Evolutionary conservation across 2,888 invertebrate genomes (phyloP), one percentile per base, ranked within the genome.

Genomic region (Isoperla grammatica): DNA sequence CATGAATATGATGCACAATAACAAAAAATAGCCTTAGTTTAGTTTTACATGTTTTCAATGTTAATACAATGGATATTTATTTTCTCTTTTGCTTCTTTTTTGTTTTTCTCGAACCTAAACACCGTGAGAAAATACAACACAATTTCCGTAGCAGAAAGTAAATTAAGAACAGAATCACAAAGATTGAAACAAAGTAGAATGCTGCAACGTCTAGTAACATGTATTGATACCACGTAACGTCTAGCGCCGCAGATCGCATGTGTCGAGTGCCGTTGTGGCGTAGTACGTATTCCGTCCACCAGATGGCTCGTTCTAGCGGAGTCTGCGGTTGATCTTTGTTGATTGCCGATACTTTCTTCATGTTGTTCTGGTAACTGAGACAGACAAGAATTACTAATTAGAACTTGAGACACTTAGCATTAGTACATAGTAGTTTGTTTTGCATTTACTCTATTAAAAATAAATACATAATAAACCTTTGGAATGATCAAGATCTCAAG

Each of bases 221-320:
- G 50, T 61, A 63, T 59, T 67, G 60, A 40, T 60, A 61, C 62
- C 65, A 64, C 13, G 60, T 19, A 20, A 68, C 63, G n/a, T 66
- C 49, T 8, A 57, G 35, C 2, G 63, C 64, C 1, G 62, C 64
- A 0, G 65, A 58, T 12, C 61, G 61, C 12, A 67, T 59, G 43
- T 67, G 68, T 8, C 63, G 61, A 3, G 70, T 71, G 4, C 58
- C 61, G 6, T 61, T 58, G 43, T 61, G 61, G 2, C 61, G 40
- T 12, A 61, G 40, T 20, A 61, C 61, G 35, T 61, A 61, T 20
- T 61, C 58, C 6, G 50, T 58, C 61, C 61, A 61, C 61, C 61
- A 61, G 23, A 61, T 29, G 12, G 57, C 61, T n/a, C 53, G 19
- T 20, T 61, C 58, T 29, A 61, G 19, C 5, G 61, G 57, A 2